Base-by-base conservation (phyloP, 2,797 vertebrate genomes). In the Sebastes cheni region DNA sequence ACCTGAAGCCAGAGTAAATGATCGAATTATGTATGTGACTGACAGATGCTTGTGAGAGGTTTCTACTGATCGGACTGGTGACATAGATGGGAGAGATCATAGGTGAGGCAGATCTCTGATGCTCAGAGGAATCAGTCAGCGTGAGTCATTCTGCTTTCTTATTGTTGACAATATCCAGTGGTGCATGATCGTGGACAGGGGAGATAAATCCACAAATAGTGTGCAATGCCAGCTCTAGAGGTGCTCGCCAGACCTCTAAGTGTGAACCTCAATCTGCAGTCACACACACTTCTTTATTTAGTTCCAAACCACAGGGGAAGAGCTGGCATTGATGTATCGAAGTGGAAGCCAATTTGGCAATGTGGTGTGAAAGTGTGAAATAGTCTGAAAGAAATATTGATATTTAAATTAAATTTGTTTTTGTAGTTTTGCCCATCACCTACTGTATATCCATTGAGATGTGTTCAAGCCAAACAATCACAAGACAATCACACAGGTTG, bases 41-140 rank as follows among this genome's bases (percentile, higher is more conserved):
- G 87, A 73, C 79, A 71, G 81, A 67, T 72, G 85, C 76, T 80
- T 12, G 22, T 84, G 73, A 79, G 78, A 79, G 52, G 27, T 81
- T 78, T 81, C 36, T 60, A 18, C 60, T 55, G 61, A 77, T 82
- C 50, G 59, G 69, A 80, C 68, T 67, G 56, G 32, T 67, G 84
- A 87, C 79, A 84, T 66, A 52, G 75, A 80, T 64, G 54, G n/a
- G 29, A 67, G 54, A 22, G 76, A 78, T 77, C 73, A 82, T 68
- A 58, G 71, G 34, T 46, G 52, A 29, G 52, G 42, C 62, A 75
- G 67, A 46, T 76, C 67, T 76, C 10, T 66, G 59, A 39, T 34
- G 60, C 60, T 83, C 67, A 55, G 73, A 75, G 60, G 70, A 77
- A 65, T 78, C 65, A 68, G 68, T 80, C 78, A 64, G 59, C 27